A percentile compares a stretch with the other conserved stretches of the same genome.
phyloP scores from a whole-genome alignment of 2,113 vertebrate species.

The Limanda limanda region DNA sequence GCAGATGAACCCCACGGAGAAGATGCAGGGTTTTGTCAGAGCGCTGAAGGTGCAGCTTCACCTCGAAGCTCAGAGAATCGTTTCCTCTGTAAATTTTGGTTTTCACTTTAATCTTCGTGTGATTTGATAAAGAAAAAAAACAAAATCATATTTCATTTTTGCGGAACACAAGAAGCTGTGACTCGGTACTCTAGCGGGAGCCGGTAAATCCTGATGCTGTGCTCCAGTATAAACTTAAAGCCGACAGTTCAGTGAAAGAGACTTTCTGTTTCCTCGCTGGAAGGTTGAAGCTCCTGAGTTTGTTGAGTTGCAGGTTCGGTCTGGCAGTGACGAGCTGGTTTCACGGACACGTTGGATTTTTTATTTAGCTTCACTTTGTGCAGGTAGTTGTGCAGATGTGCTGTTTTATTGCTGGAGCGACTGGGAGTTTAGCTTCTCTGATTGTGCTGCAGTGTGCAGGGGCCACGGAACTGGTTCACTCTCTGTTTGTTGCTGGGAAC shows the following conservation, averaged over 20 bases:
- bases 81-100: not conserved
- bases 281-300: conserved; percentile 49
- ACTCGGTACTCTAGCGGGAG: too few species aligned
- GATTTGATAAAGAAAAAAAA: too few species aligned
- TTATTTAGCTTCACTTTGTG: conserved; percentile 26
- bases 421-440: conserved; percentile 22
- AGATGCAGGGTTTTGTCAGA: not conserved
- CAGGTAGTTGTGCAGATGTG: conserved; percentile 4
- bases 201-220: not conserved
- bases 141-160: too few species aligned
- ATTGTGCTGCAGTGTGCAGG: conserved; percentile 60
- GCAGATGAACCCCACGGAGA: not conserved
- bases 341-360: conserved; percentile 31
- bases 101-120: not conserved
- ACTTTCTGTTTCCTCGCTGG: not conserved
- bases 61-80: not conserved
- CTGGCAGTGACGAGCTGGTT: conserved; percentile 71
- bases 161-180: not conserved
- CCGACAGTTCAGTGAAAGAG: not conserved
- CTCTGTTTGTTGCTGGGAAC: not conserved
- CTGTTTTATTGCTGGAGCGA: conserved; percentile 6
- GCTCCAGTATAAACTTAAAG: not conserved
- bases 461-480: not conserved
- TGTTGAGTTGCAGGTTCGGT: conserved; percentile 13
- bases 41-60: not conserved